Base-by-base conservation (phyloP, 2,888 invertebrate genomes). In the Lymantria monacha region DNA sequence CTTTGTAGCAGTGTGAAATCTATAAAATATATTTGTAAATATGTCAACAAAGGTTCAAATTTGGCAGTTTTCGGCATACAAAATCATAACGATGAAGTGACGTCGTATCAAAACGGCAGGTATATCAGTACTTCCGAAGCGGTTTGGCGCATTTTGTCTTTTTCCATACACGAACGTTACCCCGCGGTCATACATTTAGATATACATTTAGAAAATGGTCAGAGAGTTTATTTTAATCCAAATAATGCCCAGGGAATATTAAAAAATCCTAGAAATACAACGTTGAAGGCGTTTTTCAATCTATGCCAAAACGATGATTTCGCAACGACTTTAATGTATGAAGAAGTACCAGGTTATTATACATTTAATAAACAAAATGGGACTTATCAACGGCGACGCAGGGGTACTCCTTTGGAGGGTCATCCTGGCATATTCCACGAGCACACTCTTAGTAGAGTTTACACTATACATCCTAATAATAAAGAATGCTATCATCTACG, bases 391-490 rank as follows among this genome's bases (percentile, higher is more conserved):
- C 48, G 42, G 36, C 42, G 36, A 48, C 42, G 37, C 22, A 36
- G 42, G 22, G 41, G 47, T 31, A 42, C 14, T 41, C 47, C 47
- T 41, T 31, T 47, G 36, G 13, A 42, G 31, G 44, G 44, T 37
- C 30, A 46, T 30, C 30, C 46, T 22, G 46, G 40, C 13, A 30
- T 46, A 40, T 40, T 40, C 12, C 13, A 46, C 15, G 46, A 46
- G 40, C 45, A 36, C 30, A 14, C 13, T 42, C 42, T 42, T 42
- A 30, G 30, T 30, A 42, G 42, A 42, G 51, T 57, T 12, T 57
- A 57, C 36, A 44, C 43, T 31, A 42, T 58, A 44, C 55, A 55
- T 55, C 51, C 53, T 14, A 53, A 52, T 30, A 46, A 37, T n/a
- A 37, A 9, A 1, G 37, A 37, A 37, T 37, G 45, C 15, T 45